Evolutionary conservation across 2,797 vertebrate genomes (phyloP).

Genomic region (Cirrhinus mrigala): DNA sequence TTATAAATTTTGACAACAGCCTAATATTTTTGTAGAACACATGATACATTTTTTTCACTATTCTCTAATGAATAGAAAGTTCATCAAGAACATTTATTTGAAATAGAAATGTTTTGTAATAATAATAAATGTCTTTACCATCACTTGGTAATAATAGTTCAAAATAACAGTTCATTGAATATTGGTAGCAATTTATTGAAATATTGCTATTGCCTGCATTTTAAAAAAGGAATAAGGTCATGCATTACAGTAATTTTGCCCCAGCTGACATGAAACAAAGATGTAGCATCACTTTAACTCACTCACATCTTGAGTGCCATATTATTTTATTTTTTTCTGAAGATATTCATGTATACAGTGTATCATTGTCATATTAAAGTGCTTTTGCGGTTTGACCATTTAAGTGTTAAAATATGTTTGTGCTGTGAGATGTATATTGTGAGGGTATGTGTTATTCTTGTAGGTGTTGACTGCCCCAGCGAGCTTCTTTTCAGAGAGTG

Average conservation of each 20-base stretch:
- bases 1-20: not conserved
- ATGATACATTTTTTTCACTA: not conserved
- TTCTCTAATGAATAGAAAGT: not conserved
- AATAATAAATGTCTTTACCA: not conserved
- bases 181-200: too few relatives aligned
- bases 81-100: not conserved
- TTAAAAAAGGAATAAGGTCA: too few relatives aligned
- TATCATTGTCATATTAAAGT: too few relatives aligned
- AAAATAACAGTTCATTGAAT: too few relatives aligned
- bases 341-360: not conserved
- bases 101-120: not conserved
- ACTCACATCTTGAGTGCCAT: too few relatives aligned
- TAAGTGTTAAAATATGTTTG: not conserved
- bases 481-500: conserved; percentile 88
- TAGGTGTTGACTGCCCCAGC: conserved; percentile 69
- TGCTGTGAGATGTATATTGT: not conserved
- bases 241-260: too few relatives aligned
- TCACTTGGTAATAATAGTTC: not conserved
- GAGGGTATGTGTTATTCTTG: conserved; percentile 22
- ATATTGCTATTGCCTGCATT: too few relatives aligned
- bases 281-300: too few relatives aligned
- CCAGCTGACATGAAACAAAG: too few relatives aligned
- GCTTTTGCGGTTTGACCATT: not conserved
- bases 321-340: too few relatives aligned
- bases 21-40: not conserved